Evolutionary conservation across 1,140 invertebrate species (phyloP).

Genomic region (Idris sp.): DNA sequence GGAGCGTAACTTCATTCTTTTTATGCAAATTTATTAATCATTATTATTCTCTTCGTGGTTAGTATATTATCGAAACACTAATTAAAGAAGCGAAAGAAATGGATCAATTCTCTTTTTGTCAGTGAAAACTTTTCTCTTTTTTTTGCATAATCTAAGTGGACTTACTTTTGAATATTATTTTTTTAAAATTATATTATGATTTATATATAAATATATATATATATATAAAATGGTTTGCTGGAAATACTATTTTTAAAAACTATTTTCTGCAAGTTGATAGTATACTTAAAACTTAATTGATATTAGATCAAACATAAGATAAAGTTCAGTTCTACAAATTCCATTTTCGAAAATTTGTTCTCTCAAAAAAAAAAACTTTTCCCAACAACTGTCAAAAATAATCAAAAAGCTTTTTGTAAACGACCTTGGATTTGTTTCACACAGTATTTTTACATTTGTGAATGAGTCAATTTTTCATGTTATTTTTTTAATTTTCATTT

Average conservation of each 20-base stretch:
- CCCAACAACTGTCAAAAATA: slow-evolving; percentile 20
- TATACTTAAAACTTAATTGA: slow-evolving; percentile 21
- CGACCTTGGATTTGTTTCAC: slow-evolving; percentile 14
- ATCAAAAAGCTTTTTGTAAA: slow-evolving; percentile 24
- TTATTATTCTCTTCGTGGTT: slow-evolving; percentile 33
- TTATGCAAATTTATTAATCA: slow-evolving; percentile 51
- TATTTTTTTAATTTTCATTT: too few species aligned
- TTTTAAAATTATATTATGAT: too few species aligned
- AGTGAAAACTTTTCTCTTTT: too few species aligned
- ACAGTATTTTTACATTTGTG: too few species aligned
- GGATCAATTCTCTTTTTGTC: slow-evolving; percentile 6
- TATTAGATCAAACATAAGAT: slow-evolving; percentile 18
- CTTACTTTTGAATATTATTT: too few species aligned
- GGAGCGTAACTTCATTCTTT: slow-evolving; percentile 25
- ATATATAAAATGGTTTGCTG: too few species aligned
- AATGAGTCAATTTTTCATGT: too few species aligned
- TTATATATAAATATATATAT: too few species aligned
- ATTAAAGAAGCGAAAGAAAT: slow-evolving; percentile 31
- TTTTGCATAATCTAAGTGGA: too few species aligned
- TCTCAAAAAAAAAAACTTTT: slow-evolving; percentile 2
- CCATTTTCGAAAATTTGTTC: slow-evolving; percentile 25
- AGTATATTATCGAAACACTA: slow-evolving; percentile 32
- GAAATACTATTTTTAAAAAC: too few species aligned
- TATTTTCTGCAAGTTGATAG: slow-evolving; percentile 12
- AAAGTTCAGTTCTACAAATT: slow-evolving; percentile 18